A percentile compares a stretch with the other conserved stretches of the same genome.
Evolutionary conservation across 2,888 invertebrate species (phyloP).

Genomic region (Pristionchus maxplancki): DNA sequence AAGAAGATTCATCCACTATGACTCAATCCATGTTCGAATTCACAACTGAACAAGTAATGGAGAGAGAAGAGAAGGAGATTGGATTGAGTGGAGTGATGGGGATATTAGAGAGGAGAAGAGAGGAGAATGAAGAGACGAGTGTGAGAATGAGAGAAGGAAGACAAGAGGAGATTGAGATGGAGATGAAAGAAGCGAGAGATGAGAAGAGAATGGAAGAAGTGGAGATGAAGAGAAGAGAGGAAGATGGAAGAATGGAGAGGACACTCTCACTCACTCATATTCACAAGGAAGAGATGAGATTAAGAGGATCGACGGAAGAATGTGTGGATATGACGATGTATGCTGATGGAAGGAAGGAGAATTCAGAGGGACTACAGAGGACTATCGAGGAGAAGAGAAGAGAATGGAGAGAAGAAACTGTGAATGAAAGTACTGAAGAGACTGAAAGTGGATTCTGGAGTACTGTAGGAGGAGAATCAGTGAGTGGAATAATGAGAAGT

Average conservation of each 20-base stretch:
- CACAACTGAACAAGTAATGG: not conserved
- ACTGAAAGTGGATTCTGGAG: slow-evolving; percentile 52
- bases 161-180: not conserved
- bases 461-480: slow-evolving; percentile 41
- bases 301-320: not conserved
- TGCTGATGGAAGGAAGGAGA: not conserved
- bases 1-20: not conserved
- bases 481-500: not conserved
- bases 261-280: not conserved
- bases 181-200: not conserved
- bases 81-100: slow-evolving; percentile 1
- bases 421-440: slow-evolving; percentile 26
- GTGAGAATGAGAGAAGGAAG: slow-evolving; percentile 25
- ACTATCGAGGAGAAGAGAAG: not conserved
- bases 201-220: not conserved
- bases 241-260: slow-evolving; percentile 34
- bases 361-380: not conserved
- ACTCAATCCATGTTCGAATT: not conserved
- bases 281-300: not conserved
- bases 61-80: not conserved
- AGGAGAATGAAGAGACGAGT: slow-evolving; percentile 32
- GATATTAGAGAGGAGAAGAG: not conserved
- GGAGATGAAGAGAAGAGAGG: slow-evolving; percentile 5
- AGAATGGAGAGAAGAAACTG: not conserved
- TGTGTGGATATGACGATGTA: not conserved